Conservation (phyloP, 2,797 vertebrate species). For the Labroides dimidiatus region DNA sequence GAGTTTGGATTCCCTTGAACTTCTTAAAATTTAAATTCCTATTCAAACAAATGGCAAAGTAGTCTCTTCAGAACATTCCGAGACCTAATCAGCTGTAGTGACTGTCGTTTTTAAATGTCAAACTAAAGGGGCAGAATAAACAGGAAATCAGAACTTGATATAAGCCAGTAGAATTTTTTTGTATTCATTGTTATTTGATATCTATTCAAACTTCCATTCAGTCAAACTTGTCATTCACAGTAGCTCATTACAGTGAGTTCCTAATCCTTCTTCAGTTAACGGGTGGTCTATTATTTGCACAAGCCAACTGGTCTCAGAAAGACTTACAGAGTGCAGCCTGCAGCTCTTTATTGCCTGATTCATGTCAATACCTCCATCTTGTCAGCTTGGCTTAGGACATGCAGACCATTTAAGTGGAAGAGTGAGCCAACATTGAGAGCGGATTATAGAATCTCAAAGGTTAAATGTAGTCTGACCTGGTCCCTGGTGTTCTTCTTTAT, state of each 20-base stretch:
- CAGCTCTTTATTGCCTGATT: conserved; percentile 58
- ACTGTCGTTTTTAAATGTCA: neutral
- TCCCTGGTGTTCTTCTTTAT: conserved; percentile 18
- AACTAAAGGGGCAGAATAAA: neutral
- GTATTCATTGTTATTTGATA: neutral
- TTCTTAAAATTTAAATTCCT: no score
- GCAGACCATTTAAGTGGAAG: conserved; percentile 67
- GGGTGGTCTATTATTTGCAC: conserved; percentile 73
- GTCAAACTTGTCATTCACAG: conserved; percentile 24
- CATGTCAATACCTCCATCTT: conserved; percentile 71
- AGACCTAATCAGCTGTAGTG: neutral
- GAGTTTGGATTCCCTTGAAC: no score
- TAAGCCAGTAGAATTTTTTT: neutral
- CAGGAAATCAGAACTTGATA: neutral
- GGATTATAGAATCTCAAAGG: conserved; percentile 69
- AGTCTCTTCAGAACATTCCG: no score
- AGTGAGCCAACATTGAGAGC: conserved; percentile 60
- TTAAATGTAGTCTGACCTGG: conserved; percentile 58
- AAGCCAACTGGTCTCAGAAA: conserved; percentile 58
- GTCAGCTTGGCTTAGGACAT: conserved; percentile 73
- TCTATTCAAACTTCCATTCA: neutral
- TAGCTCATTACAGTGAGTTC: conserved; percentile 49
- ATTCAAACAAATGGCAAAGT: no score
- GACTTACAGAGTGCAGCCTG: conserved; percentile 67
- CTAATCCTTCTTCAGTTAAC: conserved; percentile 50